Conservation (phyloP, 2,888 invertebrate species). For the Ichneumon xanthorius region DNA sequence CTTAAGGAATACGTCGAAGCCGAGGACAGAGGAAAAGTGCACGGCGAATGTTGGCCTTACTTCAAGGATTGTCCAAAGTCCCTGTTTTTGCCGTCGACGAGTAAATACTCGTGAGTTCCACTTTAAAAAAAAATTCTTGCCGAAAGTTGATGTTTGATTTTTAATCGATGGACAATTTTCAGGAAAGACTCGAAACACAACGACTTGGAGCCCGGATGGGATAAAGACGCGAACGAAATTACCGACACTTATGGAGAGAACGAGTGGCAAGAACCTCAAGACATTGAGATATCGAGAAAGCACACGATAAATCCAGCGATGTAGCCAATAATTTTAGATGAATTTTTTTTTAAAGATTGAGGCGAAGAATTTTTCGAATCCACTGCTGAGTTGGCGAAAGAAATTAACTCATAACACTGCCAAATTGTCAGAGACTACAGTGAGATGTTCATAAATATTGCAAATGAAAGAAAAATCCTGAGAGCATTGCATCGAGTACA, state of each 20-base stretch:
- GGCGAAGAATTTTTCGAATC: constrained; percentile 33
- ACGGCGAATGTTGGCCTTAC: constrained; percentile 94
- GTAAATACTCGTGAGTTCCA: constrained; percentile 85
- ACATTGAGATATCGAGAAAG: constrained; percentile 65
- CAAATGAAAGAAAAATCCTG: constrained; percentile 6
- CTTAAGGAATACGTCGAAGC: constrained; percentile 93
- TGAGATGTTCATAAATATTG: constrained; percentile 56
- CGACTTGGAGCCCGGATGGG: constrained; percentile 65
- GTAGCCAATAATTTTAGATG: constrained; percentile 61
- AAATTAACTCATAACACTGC: constrained; percentile 19
- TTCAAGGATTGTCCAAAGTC: constrained; percentile 93
- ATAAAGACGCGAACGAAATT: constrained; percentile 66
- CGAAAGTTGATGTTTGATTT: neutral
- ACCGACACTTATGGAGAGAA: constrained; percentile 58
- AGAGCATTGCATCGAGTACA: constrained; percentile 42
- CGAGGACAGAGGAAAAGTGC: constrained; percentile 90
- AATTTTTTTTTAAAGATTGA: constrained; percentile 29
- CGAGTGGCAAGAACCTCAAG: constrained; percentile 64
- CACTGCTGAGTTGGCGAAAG: constrained; percentile 41
- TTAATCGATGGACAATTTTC: constrained; percentile 36
- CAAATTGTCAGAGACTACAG: constrained; percentile 61
- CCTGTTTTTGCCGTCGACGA: constrained; percentile 88
- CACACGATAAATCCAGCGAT: constrained; percentile 72
- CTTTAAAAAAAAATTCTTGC: neutral
- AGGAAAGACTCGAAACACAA: constrained; percentile 74